Base-by-base conservation (phyloP, 2,888 invertebrate species). In the Drosophila flavopinicola region DNA sequence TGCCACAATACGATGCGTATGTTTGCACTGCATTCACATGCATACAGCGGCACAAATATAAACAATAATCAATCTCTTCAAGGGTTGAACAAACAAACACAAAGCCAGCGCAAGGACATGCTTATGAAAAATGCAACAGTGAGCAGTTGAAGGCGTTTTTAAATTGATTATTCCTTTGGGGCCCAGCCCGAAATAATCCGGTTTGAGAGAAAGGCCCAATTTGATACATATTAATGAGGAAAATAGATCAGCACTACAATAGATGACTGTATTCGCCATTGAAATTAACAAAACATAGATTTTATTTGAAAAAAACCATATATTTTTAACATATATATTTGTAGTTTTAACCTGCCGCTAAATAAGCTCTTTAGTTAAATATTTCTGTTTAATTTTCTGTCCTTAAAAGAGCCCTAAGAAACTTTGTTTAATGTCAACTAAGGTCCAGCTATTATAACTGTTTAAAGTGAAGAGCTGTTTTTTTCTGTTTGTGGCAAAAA, bases 11-110 rank as follows among this genome's bases (percentile, higher is more conserved):
- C 66, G 70, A 42, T 67, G 58, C 57, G 58, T 59, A 45, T 84
- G 82, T 84, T 84, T 84, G 82, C 75, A 66, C 66, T 85, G 78
- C 84, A 87, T 83, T 70, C 79, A 77, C 41, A 78, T 58, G 54
- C 53, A 59, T 74, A 56, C 48, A 49, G 47, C 45, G 60, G 72
- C 67, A 79, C 75, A 78, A 69, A 87, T 85, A 87, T 87, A 82
- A 82, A 83, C 80, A 78, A 88, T 89, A 89, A 89, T 90, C 89
- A 89, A 89, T 90, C 89, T 89, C 87, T 69, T 69, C 76, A 78
- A 86, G 86, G 88, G 86, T 88, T 86, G 82, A 78, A 66, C 74
- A 87, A 87, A 76, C 75, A 85, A 73, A 77, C 67, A 85, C 66
- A 84, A 80, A 63, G 78, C 61, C 67, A 39, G 59, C 41, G 32